A percentile compares a stretch with the other conserved stretches of the same genome.
Conservation (phyloP, 2,888 invertebrate species). For the Perizoma flavofasciatum region DNA sequence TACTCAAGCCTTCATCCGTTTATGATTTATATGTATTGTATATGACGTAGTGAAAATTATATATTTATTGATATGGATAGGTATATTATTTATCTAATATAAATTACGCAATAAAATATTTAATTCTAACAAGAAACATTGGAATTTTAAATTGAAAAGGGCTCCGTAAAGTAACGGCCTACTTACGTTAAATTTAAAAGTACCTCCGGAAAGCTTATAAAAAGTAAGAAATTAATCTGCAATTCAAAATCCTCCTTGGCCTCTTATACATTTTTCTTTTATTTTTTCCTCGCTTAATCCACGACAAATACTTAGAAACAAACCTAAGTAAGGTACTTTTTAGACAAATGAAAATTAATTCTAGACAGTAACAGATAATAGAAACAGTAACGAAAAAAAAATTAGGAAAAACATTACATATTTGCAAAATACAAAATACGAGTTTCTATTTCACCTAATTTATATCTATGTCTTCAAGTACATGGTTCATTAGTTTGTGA, state of each 20-base stretch:
- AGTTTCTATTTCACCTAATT: neutral
- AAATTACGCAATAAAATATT: slow-evolving; percentile 15
- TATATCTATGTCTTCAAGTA: no score
- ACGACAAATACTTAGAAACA: slow-evolving; percentile 48
- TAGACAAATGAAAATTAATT: slow-evolving; percentile 35
- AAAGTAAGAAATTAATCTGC: slow-evolving; percentile 74
- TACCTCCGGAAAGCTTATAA: slow-evolving; percentile 65
- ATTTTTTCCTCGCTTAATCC: slow-evolving; percentile 54
- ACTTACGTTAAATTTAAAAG: slow-evolving; percentile 58
- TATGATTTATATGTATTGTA: no score
- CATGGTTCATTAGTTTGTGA: no score
- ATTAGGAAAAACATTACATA: slow-evolving; percentile 11
- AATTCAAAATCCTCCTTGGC: slow-evolving; percentile 68
- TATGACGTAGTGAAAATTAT: neutral
- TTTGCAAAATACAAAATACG: neutral
- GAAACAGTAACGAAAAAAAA: slow-evolving; percentile 12
- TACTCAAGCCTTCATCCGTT: neutral
- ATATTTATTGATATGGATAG: no score
- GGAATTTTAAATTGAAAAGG: slow-evolving; percentile 50
- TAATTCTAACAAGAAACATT: slow-evolving; percentile 40
- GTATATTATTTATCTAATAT: neutral
- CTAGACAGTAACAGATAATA: slow-evolving; percentile 28
- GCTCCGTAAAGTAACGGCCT: slow-evolving; percentile 54
- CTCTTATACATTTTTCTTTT: slow-evolving; percentile 53
- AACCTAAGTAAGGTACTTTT: slow-evolving; percentile 32